Evolutionary conservation across 2,888 invertebrate genomes (phyloP).

Genomic region (Teleiodes luculella): DNA sequence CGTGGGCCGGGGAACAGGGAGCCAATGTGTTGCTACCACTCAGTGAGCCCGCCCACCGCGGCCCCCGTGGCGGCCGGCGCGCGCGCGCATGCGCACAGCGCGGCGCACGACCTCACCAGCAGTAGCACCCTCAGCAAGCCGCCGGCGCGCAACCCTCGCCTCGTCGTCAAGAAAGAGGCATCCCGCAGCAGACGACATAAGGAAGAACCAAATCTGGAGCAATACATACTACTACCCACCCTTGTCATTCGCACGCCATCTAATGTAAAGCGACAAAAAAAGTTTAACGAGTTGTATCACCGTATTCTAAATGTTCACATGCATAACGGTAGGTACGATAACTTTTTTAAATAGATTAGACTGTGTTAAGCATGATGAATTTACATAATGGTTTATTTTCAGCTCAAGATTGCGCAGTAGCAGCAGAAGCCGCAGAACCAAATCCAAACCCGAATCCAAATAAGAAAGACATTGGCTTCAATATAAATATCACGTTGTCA

Average conservation of each 20-base stretch:
- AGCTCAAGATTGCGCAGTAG: constrained; percentile 33
- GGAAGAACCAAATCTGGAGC: constrained; percentile 60
- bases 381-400: constrained; percentile 24
- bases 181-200: constrained; percentile 45
- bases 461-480: constrained; percentile 57
- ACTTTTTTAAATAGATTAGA: not conserved
- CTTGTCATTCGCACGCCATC: constrained; percentile 67
- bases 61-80: constrained; percentile 1
- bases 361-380: no score
- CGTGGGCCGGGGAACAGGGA: constrained; percentile 40
- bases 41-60: constrained; percentile 38
- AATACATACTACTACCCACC: constrained; percentile 64
- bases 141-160: constrained; percentile 43
- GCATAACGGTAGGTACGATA: constrained; percentile 41
- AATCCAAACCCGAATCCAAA: constrained; percentile 19
- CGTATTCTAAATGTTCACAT: constrained; percentile 58
- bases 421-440: constrained; percentile 17
- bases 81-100: not conserved
- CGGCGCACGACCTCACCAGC: constrained; percentile 36
- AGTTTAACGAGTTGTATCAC: constrained; percentile 68
- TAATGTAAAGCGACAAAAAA: constrained; percentile 65
- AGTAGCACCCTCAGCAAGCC: constrained; percentile 46
- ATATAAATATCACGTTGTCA: constrained; percentile 51
- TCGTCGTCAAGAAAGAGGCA: constrained; percentile 55
- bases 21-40: constrained; percentile 59